Evolutionary conservation across 1,140 invertebrate genomes (phyloP).

Genomic region (Eulimnadia texana): DNA sequence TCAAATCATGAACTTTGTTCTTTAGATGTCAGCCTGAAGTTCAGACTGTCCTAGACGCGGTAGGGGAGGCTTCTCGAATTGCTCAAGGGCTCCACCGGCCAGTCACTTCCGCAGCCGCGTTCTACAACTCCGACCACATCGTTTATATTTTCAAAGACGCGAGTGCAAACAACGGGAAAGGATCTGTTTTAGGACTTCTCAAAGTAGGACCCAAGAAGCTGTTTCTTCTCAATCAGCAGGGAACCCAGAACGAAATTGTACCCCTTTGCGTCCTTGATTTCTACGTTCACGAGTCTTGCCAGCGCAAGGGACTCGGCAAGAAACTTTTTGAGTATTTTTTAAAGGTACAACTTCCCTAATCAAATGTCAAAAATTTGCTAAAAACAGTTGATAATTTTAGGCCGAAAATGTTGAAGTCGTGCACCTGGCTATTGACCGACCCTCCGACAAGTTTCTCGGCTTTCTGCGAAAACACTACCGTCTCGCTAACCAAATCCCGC

Average conservation of each 20-base stretch:
- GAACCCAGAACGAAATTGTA: constrained; percentile 49
- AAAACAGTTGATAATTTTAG: constrained; percentile 31
- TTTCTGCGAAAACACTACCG: constrained; percentile 75
- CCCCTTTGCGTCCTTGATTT: constrained; percentile 74
- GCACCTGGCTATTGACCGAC: constrained; percentile 74
- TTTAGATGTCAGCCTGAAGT: constrained; percentile 8
- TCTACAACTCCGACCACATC: constrained; percentile 9
- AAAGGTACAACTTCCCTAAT: neutral
- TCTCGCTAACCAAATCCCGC: constrained; percentile 50
- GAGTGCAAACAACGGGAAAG: constrained; percentile 32
- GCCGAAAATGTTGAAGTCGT: constrained; percentile 48
- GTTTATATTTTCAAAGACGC: constrained; percentile 13
- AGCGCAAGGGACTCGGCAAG: constrained; percentile 35
- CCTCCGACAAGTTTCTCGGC: constrained; percentile 67
- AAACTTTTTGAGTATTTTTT: constrained; percentile 12
- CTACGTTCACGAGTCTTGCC: constrained; percentile 62
- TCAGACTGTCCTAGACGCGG: neutral
- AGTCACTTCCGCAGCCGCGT: constrained; percentile 8
- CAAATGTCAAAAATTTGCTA: neutral
- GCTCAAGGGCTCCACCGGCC: constrained; percentile 13
- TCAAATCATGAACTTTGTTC: neutral
- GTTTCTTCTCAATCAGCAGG: constrained; percentile 59
- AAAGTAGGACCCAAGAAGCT: constrained; percentile 73
- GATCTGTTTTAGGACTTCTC: constrained; percentile 56
- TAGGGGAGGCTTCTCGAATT: constrained; percentile 12